A percentile compares a stretch with the other conserved stretches of the same genome.
Conservation (phyloP, 1,140 invertebrate species). For the Dreissena rostriformis region DNA sequence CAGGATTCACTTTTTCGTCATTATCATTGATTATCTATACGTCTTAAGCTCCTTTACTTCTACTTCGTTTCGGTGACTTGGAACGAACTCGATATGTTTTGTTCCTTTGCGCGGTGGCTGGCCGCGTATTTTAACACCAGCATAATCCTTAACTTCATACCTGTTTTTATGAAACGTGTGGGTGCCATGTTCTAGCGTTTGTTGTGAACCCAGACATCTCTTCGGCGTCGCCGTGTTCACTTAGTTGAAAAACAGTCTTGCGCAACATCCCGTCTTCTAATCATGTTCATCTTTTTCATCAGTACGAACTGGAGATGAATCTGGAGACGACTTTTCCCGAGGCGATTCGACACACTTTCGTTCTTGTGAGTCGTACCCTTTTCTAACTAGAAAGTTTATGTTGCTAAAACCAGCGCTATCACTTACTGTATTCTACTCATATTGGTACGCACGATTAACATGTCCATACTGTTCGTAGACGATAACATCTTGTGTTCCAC, state of each 20-base stretch:
- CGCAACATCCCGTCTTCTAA: background rate
- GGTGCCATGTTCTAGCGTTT: too few species aligned
- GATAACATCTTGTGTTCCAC: background rate
- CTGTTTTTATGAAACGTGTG: too few species aligned
- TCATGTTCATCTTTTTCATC: background rate
- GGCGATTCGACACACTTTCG: background rate
- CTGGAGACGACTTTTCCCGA: too few species aligned
- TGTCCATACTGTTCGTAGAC: background rate
- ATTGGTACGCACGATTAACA: background rate
- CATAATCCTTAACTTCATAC: too few species aligned
- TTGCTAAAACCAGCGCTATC: background rate
- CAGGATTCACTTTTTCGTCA: conserved; percentile 16
- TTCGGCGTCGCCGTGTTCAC: background rate
- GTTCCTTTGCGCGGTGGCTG: background rate
- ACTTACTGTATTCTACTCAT: background rate
- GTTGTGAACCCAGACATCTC: background rate
- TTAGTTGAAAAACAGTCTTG: background rate
- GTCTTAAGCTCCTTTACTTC: background rate
- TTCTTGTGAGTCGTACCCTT: too few species aligned
- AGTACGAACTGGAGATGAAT: background rate
- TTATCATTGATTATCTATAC: conserved; percentile 26
- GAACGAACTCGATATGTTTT: background rate
- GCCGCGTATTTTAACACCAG: too few species aligned
- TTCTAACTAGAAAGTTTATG: too few species aligned
- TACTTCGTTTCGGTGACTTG: background rate